These are phyloP conservation scores for Hormiphora californensis DNA, from an alignment of 37 sponge, comb jelly and placozoan species.

Conservation along the genomic window DNA sequence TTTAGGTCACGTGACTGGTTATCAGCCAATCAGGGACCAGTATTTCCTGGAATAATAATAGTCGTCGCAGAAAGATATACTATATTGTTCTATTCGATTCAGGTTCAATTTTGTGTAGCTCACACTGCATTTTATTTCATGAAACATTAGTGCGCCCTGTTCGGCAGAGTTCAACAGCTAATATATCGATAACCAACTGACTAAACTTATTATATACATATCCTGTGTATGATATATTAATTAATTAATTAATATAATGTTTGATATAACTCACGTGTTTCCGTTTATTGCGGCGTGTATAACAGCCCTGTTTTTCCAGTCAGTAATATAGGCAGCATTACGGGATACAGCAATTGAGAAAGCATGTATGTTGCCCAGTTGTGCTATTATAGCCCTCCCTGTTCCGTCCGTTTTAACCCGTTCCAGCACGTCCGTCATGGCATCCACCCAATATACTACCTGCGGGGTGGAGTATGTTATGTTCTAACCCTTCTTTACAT, in stretches of 20 bases:
- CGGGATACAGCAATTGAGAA: conserved; percentile 18
- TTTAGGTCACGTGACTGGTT: too few relatives aligned
- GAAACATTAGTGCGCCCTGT: too few relatives aligned
- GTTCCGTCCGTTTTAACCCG: conserved; percentile 15
- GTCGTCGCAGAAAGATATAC: too few relatives aligned
- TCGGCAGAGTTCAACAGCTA: too few relatives aligned
- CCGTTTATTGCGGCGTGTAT: too few relatives aligned
- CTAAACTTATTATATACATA: neutral
- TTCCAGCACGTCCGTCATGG: conserved; percentile 26
- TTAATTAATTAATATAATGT: neutral
- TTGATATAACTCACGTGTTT: neutral
- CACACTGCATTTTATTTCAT: too few relatives aligned
- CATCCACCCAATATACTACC: conserved; percentile 45
- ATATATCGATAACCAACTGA: neutral
- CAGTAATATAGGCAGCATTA: neutral
- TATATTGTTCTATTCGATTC: too few relatives aligned
- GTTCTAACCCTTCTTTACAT: too few relatives aligned
- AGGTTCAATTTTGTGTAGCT: too few relatives aligned
- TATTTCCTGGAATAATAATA: too few relatives aligned
- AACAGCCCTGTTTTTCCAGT: conserved; percentile 15
- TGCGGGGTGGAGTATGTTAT: neutral
- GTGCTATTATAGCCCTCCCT: neutral
- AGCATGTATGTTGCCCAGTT: neutral
- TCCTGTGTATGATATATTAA: neutral
- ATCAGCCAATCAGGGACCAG: too few relatives aligned